phyloP scores from a whole-genome alignment of 1,140 invertebrate species.

The Lasioglossum albipes region DNA sequence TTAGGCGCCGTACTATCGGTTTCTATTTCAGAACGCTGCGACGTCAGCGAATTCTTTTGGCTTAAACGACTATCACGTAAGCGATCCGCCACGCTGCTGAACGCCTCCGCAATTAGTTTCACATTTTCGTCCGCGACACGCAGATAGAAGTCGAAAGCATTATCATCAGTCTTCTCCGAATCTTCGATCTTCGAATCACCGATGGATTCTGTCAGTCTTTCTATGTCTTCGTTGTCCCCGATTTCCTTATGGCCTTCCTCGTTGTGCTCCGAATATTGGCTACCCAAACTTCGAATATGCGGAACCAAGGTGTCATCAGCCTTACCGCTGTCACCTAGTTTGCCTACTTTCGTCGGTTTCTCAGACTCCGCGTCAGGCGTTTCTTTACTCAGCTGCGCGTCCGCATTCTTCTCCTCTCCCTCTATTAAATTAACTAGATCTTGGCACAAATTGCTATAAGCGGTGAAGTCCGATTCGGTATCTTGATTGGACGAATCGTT shows the following conservation, averaged over 20 bases:
- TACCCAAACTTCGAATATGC: constrained; percentile 19
- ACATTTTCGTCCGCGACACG: constrained; percentile 62
- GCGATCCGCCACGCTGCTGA: constrained; percentile 49
- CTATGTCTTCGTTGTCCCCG: background rate
- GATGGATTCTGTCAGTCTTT: constrained; percentile 3
- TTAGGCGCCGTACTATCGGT: constrained; percentile 25
- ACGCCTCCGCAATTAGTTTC: constrained; percentile 60
- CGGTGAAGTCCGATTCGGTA: constrained; percentile 53
- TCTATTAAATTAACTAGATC: constrained; percentile 59
- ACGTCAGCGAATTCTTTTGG: constrained; percentile 36
- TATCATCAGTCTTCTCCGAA: constrained; percentile 20
- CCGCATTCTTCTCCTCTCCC: constrained; percentile 29
- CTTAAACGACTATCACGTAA: constrained; percentile 42
- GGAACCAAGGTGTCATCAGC: constrained; percentile 7
- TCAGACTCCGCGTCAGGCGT: background rate
- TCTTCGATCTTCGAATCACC: constrained; percentile 2
- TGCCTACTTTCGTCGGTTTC: background rate
- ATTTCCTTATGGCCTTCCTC: background rate
- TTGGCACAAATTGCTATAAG: constrained; percentile 60
- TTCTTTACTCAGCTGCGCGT: background rate
- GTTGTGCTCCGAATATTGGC: constrained; percentile 6
- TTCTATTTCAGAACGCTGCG: constrained; percentile 46
- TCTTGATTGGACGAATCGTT: constrained; percentile 4
- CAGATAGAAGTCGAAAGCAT: constrained; percentile 56
- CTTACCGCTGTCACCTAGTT: background rate